Evolutionary conservation across 2,888 invertebrate genomes (phyloP).

Genomic region (Gymnosoma rotundatum): DNA sequence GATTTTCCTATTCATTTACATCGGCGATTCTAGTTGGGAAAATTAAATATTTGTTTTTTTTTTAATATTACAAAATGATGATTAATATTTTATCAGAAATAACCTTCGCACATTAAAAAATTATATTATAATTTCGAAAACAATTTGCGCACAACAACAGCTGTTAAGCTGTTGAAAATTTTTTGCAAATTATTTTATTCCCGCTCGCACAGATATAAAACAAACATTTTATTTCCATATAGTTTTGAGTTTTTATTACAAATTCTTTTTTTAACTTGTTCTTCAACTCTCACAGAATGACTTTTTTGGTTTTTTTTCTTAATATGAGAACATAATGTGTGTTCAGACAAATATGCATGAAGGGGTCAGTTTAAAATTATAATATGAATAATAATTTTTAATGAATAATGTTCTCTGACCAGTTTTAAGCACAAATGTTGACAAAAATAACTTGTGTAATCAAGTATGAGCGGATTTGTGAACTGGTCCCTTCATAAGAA

Average conservation of each 20-base stretch:
- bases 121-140: slow-evolving; percentile 65
- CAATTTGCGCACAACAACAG: slow-evolving; percentile 65
- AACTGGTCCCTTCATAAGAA: slow-evolving; percentile 5
- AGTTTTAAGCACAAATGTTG: not conserved
- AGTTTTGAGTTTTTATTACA: not conserved
- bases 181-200: slow-evolving; percentile 52
- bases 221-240: slow-evolving; percentile 39
- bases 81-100: not conserved
- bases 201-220: not conserved
- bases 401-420: slow-evolving; percentile 46
- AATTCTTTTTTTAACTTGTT: not conserved
- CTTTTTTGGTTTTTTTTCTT: too few relatives aligned
- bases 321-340: not conserved
- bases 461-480: slow-evolving; percentile 18
- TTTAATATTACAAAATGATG: too few relatives aligned
- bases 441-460: not conserved
- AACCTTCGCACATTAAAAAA: slow-evolving; percentile 18
- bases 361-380: slow-evolving; percentile 45
- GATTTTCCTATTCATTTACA: too few relatives aligned
- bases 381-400: slow-evolving; percentile 64
- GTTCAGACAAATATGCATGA: not conserved
- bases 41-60: too few relatives aligned
- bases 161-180: slow-evolving; percentile 57
- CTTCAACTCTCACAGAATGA: slow-evolving; percentile 15
- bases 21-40: too few relatives aligned